These are phyloP conservation scores for Centropyge bicolor DNA, from an alignment of 2,797 vertebrate genomes.

Conservation along the genomic window DNA sequence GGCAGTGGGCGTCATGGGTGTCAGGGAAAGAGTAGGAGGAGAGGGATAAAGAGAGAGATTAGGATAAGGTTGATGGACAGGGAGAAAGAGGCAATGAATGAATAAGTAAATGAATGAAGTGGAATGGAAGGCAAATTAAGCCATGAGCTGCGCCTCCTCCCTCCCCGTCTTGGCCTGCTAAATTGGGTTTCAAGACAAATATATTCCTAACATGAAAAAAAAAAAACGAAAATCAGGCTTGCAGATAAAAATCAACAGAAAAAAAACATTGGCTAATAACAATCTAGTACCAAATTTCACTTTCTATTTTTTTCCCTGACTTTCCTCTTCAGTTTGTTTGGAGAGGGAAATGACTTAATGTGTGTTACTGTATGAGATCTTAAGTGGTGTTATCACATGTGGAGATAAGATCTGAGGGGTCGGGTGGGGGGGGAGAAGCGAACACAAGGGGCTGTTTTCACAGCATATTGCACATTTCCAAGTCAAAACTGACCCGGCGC, in stretches of 20 bases:
- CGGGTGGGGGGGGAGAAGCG: not conserved
- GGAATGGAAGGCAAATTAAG: constrained; percentile 73
- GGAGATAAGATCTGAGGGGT: constrained; percentile 79
- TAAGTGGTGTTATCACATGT: constrained; percentile 85
- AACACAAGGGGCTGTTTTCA: constrained; percentile 81
- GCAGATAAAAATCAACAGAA: constrained; percentile 68
- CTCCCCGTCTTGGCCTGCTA: constrained; percentile 44
- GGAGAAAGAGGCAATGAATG: constrained; percentile 82
- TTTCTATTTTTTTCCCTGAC: constrained; percentile 38
- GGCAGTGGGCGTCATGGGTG: constrained; percentile 70
- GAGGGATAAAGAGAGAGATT: constrained; percentile 80
- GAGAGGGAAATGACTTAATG: constrained; percentile 85
- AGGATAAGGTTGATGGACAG: constrained; percentile 81
- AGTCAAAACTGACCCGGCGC: constrained; percentile 76
- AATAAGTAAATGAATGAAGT: constrained; percentile 77
- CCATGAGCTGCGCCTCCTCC: constrained; percentile 62
- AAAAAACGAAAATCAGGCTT: constrained; percentile 55
- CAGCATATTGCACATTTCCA: constrained; percentile 84
- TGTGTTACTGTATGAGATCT: constrained; percentile 84
- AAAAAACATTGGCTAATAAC: constrained; percentile 60
- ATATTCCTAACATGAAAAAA: constrained; percentile 50
- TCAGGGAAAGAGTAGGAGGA: constrained; percentile 63
- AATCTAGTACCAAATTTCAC: constrained; percentile 54
- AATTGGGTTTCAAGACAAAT: constrained; percentile 68
- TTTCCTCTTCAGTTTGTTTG: constrained; percentile 76